Conservation (phyloP, 2,888 invertebrate species). For the Drosophila kambysellisi region DNA sequence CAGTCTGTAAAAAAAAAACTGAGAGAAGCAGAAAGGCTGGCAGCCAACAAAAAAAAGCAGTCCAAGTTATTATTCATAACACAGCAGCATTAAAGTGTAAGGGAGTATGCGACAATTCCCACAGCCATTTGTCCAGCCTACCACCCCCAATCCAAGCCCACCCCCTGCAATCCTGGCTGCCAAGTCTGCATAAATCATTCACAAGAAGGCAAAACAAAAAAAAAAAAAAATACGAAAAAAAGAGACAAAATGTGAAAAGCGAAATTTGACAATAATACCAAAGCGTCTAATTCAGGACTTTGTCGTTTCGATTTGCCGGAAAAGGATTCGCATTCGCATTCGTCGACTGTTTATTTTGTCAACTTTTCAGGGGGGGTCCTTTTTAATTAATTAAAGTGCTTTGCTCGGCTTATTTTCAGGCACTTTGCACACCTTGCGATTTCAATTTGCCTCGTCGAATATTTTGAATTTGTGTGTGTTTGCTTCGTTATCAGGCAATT, state of each 20-base stretch:
- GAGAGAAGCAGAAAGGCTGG: conserved; percentile 22
- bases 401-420: conserved; percentile 66
- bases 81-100: conserved; percentile 80
- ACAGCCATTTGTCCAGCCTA: conserved; percentile 70
- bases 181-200: conserved; percentile 78
- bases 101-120: conserved; percentile 80
- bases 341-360: conserved; percentile 53
- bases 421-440: conserved; percentile 65
- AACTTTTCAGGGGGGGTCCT: conserved; percentile 47
- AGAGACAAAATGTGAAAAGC: conserved; percentile 8
- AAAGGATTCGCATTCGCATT: conserved; percentile 60
- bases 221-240: conserved; percentile 10
- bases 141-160: conserved; percentile 6
- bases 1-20: conserved; percentile 20
- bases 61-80: conserved; percentile 84
- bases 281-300: conserved; percentile 64
- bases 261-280: conserved; percentile 72
- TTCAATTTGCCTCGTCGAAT: conserved; percentile 65
- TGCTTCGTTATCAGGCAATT: conserved; percentile 41
- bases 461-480: conserved; percentile 61
- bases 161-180: conserved; percentile 20
- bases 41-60: conserved; percentile 55
- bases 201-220: conserved; percentile 45
- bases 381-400: conserved; percentile 78
- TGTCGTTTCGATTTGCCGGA: conserved; percentile 70